These are phyloP conservation scores for Bellardia pandia DNA, from an alignment of 2,888 invertebrate species.

Conservation along the genomic window DNA sequence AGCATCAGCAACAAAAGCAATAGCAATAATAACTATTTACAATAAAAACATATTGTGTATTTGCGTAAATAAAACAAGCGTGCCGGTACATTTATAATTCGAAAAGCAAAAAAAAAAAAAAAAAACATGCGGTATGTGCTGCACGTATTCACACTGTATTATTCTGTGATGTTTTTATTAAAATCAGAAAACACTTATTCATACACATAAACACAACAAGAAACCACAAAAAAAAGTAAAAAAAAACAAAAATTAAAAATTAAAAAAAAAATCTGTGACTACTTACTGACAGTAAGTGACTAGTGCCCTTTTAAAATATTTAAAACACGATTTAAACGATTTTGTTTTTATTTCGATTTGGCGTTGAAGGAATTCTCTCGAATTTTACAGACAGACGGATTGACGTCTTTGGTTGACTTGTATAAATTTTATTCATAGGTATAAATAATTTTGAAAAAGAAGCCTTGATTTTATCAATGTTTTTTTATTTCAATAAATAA, in stretches of 20 bases:
- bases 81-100: slow-evolving; percentile 40
- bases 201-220: not conserved
- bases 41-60: slow-evolving; percentile 14
- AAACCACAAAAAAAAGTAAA: not conserved
- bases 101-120: slow-evolving; percentile 7
- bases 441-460: slow-evolving; percentile 9
- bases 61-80: slow-evolving; percentile 47
- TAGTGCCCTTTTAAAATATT: slow-evolving; percentile 18
- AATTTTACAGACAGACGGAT: slow-evolving; percentile 24
- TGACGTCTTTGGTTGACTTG: slow-evolving; percentile 38
- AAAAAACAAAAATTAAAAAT: not conserved
- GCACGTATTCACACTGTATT: slow-evolving; percentile 22
- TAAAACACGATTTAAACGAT: slow-evolving; percentile 18
- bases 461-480: slow-evolving; percentile 28
- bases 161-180: slow-evolving; percentile 16
- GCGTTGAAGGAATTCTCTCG: slow-evolving; percentile 45
- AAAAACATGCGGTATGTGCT: slow-evolving; percentile 44
- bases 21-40: not conserved
- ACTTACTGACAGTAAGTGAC: not conserved
- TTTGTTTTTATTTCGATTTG: slow-evolving; percentile 3
- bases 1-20: not conserved
- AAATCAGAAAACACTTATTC: not conserved
- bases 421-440: slow-evolving; percentile 5
- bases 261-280: not conserved
- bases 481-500: slow-evolving; percentile 13